Conservation (phyloP, 2,113 vertebrate species). For the Campylorhamphus procurvoides region DNA sequence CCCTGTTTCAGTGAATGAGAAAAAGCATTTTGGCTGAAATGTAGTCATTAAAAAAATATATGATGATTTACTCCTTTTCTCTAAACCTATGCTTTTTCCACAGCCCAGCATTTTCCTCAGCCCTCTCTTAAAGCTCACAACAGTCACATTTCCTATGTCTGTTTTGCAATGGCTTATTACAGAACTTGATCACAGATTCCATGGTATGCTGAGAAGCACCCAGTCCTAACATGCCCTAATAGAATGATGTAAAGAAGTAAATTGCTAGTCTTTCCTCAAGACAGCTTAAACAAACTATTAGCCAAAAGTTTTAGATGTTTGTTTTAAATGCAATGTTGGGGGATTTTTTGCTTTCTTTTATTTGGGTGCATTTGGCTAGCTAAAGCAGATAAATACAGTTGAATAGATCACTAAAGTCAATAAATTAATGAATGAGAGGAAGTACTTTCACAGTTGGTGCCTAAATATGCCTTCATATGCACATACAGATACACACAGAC, state of each 20-base stretch:
- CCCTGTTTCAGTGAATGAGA: neutral
- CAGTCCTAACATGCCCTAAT: neutral
- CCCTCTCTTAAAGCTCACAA: neutral
- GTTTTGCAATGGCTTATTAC: neutral
- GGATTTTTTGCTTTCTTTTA: neutral
- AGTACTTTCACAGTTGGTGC: neutral
- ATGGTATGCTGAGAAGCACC: neutral
- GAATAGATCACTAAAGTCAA: neutral
- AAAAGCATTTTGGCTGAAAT: neutral
- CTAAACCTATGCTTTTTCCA: neutral
- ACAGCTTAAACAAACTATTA: neutral
- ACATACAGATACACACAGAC: rapidly evolving
- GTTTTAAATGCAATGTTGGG: neutral
- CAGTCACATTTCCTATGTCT: neutral
- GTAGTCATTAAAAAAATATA: neutral
- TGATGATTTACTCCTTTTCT: neutral
- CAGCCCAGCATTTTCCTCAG: neutral
- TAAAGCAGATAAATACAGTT: neutral
- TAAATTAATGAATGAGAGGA: neutral
- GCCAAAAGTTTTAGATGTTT: neutral
- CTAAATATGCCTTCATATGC: neutral
- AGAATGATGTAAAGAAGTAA: neutral
- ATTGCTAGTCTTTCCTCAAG: neutral
- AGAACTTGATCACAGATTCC: neutral
- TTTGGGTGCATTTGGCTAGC: neutral